These are phyloP conservation scores for Melanotaenia duboulayi DNA, from an alignment of 2,113 vertebrate genomes.

Conservation along the genomic window DNA sequence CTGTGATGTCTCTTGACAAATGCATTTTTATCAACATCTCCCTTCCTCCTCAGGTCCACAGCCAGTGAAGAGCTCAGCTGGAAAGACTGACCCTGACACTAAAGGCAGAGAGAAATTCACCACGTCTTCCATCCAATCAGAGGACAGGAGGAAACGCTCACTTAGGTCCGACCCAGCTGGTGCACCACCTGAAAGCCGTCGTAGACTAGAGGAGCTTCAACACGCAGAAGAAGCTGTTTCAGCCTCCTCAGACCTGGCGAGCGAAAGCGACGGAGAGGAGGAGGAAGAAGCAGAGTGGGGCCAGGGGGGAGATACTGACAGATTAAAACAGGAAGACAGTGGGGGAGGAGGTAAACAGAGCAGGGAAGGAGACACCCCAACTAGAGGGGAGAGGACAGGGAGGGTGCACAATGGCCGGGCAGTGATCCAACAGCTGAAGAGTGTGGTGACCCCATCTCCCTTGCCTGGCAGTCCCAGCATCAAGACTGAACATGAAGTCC, in stretches of 20 bases:
- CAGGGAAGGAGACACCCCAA: constrained; percentile 51
- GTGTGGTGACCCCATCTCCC: constrained; percentile 63
- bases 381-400: constrained; percentile 44
- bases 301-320: constrained; percentile 69
- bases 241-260: constrained; percentile 78
- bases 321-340: constrained; percentile 82
- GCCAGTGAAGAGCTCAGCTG: constrained; percentile 61
- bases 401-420: constrained; percentile 81
- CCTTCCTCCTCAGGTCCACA: constrained; percentile 59
- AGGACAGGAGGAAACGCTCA: constrained; percentile 80
- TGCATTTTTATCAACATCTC: constrained; percentile 19
- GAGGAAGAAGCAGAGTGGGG: constrained; percentile 77
- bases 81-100: constrained; percentile 69
- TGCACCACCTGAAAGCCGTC: constrained; percentile 73
- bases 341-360: constrained; percentile 62
- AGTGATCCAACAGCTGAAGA: constrained; percentile 80
- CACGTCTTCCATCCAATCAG: constrained; percentile 58
- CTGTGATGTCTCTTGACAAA: constrained; percentile 13
- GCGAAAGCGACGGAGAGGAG: constrained; percentile 77
- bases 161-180: constrained; percentile 76
- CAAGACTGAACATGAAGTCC: constrained; percentile 83
- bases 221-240: constrained; percentile 76
- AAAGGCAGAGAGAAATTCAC: constrained; percentile 78
- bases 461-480: constrained; percentile 72
- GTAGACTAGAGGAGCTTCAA: constrained; percentile 73